Base-by-base conservation (phyloP, 2,797 vertebrate species). In the Orientallactaga sibirica region DNA sequence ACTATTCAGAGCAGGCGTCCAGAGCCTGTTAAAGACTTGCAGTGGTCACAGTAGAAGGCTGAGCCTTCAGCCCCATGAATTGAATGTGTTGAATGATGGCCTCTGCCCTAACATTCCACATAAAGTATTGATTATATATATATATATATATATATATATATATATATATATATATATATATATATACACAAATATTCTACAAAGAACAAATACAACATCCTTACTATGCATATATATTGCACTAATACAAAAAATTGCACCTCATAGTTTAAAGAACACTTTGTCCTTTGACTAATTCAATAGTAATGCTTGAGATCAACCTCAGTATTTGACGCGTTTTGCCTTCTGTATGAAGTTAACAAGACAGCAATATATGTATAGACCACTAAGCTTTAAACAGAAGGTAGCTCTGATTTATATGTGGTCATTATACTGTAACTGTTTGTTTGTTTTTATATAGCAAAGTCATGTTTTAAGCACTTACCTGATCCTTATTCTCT, bases 191-290 rank as follows among this genome's bases (percentile, higher is more conserved):
- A n/a, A 24, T 92, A 75, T 94, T 76, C 33, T 84, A 0, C 5
- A 70, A 81, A 74, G 14, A 37, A n/a, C 20, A 88, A 74, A 33
- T 91, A 58, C 2, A 24, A 79, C 15, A 67, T 3, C 0, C 0
- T 5, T 62, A 7, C 29, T 67, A 8, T 82, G n/a, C 61, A 71
- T 79, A 58, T 73, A 80, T 29, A 89, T 84, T 78, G 20, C 7
- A 84, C 52, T 78, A 91, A 52, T 67, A 67, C 19, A 71, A 64
- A 7, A 52, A 86, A 7, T 55, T 55, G 5, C 0, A 70, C 25
- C 80, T 58, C 11, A n/a, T 84, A 64, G 78, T 90, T 96, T 90
- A 0, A 83, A 95, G 29, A 91, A 61, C 2, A 86, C 70, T 75
- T 81, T 73, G 37, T 91, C 24, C 68, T 66, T 94, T 89, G 27